Percentiles rank a stretch among this genome's conserved stretches.
phyloP scores from a whole-genome alignment of 2,888 invertebrate species.

The Yponomeuta cagnagella region DNA sequence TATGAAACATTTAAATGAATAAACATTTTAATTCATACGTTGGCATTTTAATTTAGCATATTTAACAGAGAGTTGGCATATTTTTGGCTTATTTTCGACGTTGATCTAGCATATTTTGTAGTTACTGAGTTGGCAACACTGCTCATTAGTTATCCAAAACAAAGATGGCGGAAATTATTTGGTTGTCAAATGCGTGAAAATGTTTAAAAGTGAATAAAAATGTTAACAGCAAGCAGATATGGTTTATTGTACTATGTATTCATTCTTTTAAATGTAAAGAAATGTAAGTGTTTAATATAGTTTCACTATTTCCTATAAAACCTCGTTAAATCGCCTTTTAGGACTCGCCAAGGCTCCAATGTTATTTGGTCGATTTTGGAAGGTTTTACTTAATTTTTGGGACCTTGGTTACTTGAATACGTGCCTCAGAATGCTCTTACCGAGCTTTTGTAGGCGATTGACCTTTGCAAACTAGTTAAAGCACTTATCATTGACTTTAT shows the following conservation, averaged over 20 bases:
- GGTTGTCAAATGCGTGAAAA: conserved; percentile 52
- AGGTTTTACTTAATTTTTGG: neutral
- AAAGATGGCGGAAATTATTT: conserved; percentile 60
- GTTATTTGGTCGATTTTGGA: conserved; percentile 8
- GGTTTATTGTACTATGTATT: conserved; percentile 45
- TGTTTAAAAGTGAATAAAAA: conserved; percentile 62
- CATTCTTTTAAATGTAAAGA: conserved; percentile 36
- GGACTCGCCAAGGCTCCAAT: conserved; percentile 8
- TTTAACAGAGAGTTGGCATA: no score
- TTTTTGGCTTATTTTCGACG: no score
- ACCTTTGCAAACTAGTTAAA: neutral
- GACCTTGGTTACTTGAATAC: neutral
- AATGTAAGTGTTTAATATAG: conserved; percentile 47
- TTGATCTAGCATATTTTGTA: no score
- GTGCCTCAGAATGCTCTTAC: neutral
- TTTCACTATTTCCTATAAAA: conserved; percentile 24
- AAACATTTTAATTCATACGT: no score
- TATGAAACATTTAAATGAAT: no score
- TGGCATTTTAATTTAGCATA: no score
- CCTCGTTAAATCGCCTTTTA: conserved; percentile 36
- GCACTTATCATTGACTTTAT: neutral
- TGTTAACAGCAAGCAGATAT: conserved; percentile 48
- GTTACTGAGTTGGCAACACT: no score
- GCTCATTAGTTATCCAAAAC: conserved; percentile 28
- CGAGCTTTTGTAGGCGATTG: neutral